A percentile compares a stretch with the other conserved stretches of the same genome.
Conservation (phyloP, 2,888 invertebrate species). For the Tortricodes alternella region DNA sequence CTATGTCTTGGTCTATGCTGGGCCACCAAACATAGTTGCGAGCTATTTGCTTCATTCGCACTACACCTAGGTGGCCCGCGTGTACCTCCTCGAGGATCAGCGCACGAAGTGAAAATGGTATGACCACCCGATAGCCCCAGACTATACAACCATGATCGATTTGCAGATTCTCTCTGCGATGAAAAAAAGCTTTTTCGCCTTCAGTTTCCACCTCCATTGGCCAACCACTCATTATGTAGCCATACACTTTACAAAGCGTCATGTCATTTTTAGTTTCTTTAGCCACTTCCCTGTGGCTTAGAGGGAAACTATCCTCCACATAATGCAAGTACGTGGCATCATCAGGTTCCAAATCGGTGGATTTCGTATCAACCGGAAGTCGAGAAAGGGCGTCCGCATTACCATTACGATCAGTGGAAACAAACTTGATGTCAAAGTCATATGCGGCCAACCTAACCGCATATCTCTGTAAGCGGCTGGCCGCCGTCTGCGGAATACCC, state of each 20-base stretch:
- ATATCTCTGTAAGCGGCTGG: conserved; percentile 13
- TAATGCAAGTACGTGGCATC: conserved; percentile 1
- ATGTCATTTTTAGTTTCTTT: background rate
- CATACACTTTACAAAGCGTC: background rate
- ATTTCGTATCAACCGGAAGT: background rate
- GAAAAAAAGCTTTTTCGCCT: background rate
- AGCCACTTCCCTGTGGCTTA: background rate
- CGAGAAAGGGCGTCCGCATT: conserved; percentile 5
- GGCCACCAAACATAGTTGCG: conserved; percentile 11
- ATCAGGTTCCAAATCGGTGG: background rate
- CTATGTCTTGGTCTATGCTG: conserved; percentile 10
- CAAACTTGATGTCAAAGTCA: background rate
- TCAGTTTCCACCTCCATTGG: background rate
- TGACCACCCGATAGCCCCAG: conserved; percentile 12
- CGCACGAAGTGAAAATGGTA: background rate
- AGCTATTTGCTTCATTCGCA: conserved; percentile 12
- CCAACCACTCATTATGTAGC: conserved; percentile 7
- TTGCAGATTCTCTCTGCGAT: background rate
- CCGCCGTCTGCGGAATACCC: conserved; percentile 5
- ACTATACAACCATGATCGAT: conserved; percentile 23
- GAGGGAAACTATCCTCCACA: background rate
- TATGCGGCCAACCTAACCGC: conserved; percentile 5
- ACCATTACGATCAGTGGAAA: background rate
- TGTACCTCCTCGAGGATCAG: conserved; percentile 20
- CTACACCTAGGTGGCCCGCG: conserved; percentile 13